Evolutionary conservation across 1,140 invertebrate species (phyloP).

Genomic region (Meloidogyne exigua): DNA sequence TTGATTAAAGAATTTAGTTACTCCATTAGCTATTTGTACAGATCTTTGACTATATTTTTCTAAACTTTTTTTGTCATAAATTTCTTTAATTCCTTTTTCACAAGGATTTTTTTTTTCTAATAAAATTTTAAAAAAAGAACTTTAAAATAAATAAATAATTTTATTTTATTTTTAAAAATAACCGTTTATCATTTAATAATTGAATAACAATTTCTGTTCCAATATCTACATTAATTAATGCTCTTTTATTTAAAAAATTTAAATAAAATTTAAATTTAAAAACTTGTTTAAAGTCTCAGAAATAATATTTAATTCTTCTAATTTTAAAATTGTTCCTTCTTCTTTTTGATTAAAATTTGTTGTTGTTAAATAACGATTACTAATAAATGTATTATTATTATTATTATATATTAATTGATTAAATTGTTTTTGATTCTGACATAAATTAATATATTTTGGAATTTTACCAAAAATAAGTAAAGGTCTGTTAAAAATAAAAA

Average conservation of each 20-base stretch:
- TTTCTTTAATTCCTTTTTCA: not conserved
- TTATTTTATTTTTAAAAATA: not conserved
- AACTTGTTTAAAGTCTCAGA: not conserved
- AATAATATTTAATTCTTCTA: conserved; percentile 2
- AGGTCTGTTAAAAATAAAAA: not conserved
- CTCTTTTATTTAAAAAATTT: not conserved
- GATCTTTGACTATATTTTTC: not conserved
- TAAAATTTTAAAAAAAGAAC: not conserved
- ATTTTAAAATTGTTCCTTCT: not conserved
- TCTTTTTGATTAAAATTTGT: not conserved
- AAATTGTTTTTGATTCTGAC: no score
- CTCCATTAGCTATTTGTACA: not conserved
- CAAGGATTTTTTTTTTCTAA: not conserved
- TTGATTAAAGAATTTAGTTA: not conserved
- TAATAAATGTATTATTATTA: conserved; percentile 1
- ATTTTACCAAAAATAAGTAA: not conserved
- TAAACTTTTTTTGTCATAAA: not conserved
- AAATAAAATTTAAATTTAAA: not conserved
- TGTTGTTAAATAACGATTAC: not conserved
- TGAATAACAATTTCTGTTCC: not conserved
- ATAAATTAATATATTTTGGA: not conserved
- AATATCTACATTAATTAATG: not conserved
- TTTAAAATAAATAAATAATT: not conserved
- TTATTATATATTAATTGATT: no score
- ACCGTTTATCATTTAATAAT: conserved; percentile 5